Percentiles rank a stretch among this genome's conserved stretches.
Evolutionary conservation across 2,113 vertebrate species (phyloP).

Genomic region (Zootoca vivipara): DNA sequence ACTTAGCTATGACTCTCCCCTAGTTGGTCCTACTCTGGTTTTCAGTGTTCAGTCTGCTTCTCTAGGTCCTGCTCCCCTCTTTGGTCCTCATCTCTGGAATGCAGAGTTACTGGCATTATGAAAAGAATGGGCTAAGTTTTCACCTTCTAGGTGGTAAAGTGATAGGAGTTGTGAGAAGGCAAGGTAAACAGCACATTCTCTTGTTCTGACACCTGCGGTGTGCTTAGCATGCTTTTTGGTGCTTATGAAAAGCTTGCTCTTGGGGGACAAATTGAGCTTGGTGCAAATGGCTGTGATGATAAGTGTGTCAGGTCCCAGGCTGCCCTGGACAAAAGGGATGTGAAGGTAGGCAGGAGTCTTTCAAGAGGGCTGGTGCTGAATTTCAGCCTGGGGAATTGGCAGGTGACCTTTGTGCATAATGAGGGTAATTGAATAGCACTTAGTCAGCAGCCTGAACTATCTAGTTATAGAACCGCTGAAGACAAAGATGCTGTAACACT

Average conservation of each 20-base stretch:
- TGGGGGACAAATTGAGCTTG: slow-evolving; percentile 17
- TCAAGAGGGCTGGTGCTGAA: background rate
- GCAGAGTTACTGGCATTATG: background rate
- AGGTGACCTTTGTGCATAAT: slow-evolving; percentile 33
- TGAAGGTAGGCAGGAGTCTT: background rate
- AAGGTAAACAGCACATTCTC: background rate
- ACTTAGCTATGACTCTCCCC: no score
- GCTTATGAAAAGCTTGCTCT: background rate
- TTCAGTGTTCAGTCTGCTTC: background rate
- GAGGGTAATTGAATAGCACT: slow-evolving; percentile 10
- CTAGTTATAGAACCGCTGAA: background rate
- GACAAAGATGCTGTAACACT: background rate
- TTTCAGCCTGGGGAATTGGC: slow-evolving; percentile 28
- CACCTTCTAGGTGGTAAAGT: background rate
- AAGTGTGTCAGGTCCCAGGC: slow-evolving; percentile 21
- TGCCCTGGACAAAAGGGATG: slow-evolving; percentile 14
- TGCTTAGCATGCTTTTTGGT: slow-evolving; percentile 1
- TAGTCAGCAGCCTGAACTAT: slow-evolving; percentile 13
- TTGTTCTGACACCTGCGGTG: background rate
- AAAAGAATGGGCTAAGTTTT: background rate
- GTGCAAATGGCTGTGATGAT: slow-evolving; percentile 13
- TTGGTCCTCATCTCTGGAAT: background rate
- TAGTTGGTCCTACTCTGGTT: background rate
- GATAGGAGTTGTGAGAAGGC: background rate
- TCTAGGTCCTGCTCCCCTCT: background rate